Evolutionary conservation across 2,888 invertebrate genomes (phyloP).

Genomic region (Chymomyza fuscimana): DNA sequence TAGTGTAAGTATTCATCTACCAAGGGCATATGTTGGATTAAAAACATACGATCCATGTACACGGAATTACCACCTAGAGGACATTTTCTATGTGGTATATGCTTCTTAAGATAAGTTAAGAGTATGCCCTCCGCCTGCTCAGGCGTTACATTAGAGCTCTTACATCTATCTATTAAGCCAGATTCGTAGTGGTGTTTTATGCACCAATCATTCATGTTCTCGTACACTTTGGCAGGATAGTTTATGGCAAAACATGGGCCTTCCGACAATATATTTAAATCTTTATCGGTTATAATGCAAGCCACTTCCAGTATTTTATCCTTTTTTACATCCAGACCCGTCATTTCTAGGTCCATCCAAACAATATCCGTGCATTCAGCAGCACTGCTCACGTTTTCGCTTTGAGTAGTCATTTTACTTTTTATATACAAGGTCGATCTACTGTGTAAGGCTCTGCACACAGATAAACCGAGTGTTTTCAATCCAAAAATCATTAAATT

Average conservation of each 20-base stretch:
- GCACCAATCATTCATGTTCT: constrained; percentile 93
- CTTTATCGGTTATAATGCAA: constrained; percentile 90
- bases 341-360: constrained; percentile 94
- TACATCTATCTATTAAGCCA: constrained; percentile 88
- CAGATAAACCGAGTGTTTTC: constrained; percentile 16
- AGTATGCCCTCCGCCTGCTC: constrained; percentile 86
- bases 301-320: constrained; percentile 94
- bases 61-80: constrained; percentile 94
- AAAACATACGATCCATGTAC: constrained; percentile 91
- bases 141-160: constrained; percentile 84
- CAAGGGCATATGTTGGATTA: constrained; percentile 88
- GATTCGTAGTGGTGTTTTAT: constrained; percentile 89
- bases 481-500: constrained; percentile 37
- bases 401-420: not conserved
- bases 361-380: constrained; percentile 80
- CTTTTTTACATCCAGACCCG: constrained; percentile 88
- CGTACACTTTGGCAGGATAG: constrained; percentile 86
- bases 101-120: constrained; percentile 85
- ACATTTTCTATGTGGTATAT: constrained; percentile 82
- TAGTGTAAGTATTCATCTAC: constrained; percentile 91
- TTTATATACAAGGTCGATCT: not conserved
- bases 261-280: constrained; percentile 87
- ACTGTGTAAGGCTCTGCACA: not conserved
- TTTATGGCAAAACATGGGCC: constrained; percentile 89
- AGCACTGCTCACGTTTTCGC: constrained; percentile 34